Evolutionary conservation across 2,797 vertebrate species (phyloP), one percentile per base, ranked within the genome.

Genomic region (Emys orbicularis): DNA sequence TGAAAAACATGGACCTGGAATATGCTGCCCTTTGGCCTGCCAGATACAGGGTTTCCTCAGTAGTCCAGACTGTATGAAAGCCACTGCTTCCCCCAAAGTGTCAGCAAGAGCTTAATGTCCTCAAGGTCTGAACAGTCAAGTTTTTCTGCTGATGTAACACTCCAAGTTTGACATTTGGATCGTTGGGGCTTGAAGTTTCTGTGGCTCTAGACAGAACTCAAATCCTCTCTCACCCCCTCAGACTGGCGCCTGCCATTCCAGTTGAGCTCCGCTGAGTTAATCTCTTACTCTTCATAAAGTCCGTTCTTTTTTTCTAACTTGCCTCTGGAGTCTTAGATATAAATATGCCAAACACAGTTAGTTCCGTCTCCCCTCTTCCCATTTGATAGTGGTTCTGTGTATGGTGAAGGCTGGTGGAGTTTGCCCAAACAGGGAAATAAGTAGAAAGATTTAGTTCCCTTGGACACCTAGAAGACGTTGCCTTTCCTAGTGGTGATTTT

Each of bases 331-430:
- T 31, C 61, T 86, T 34, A 0, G 1, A 65, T 74, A 47, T 3
- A 90, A 90, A 87, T 15, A 72, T 80, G 53, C n/a, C 68, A 94
- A 95, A 83, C 16, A 8, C 1, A 0, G 49, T 85, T 89, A 87
- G 1, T 79, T 21, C 0, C 0, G 11, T 82, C 65, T 79, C 54
- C 94, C 21, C 25, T 95, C 79, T 90, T 15, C 13, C 8, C 27
- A 9, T 4, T 44, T 29, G 74, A 27, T 47, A 0, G 0, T 41
- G n/a, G 49, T 81, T 88, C 92, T 97, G 91, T 96, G 94, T 92
- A 82, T 97, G 92, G 84, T 96, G 93, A 95, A 92, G 84, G 8
- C 92, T 83, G 44, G 76, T 88, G 92, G 93, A 94, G 79, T 89
- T 57, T 87, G 85, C 83, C 90, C 89, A 87, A 81, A 89, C 74